A percentile compares a stretch with the other conserved stretches of the same genome.
These are phyloP conservation scores for Eupithecia subumbrata DNA, from an alignment of 2,888 invertebrate genomes.

Conservation along the genomic window DNA sequence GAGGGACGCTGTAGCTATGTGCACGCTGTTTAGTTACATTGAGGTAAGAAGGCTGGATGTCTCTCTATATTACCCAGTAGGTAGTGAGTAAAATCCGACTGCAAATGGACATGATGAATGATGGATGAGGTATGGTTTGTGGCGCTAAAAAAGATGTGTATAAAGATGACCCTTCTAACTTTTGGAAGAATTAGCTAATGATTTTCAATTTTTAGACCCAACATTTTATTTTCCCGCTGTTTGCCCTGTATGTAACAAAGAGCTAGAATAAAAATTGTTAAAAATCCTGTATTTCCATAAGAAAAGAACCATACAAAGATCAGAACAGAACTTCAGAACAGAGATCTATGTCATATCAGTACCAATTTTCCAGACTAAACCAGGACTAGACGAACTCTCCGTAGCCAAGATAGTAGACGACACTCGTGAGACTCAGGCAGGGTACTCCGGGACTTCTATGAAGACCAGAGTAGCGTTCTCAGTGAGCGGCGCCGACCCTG, in stretches of 20 bases:
- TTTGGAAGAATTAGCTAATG: neutral
- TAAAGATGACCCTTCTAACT: neutral
- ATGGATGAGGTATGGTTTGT: neutral
- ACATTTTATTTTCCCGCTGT: neutral
- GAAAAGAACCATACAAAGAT: neutral
- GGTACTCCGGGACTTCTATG: conserved; percentile 91
- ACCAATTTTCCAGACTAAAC: conserved; percentile 63
- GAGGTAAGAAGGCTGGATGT: conserved; percentile 49
- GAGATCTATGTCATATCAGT: neutral
- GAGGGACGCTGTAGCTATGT: conserved; percentile 94
- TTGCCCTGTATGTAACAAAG: neutral
- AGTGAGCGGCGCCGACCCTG: conserved; percentile 93
- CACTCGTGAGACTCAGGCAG: conserved; percentile 89
- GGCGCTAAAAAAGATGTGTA: neutral
- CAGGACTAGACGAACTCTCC: conserved; percentile 87
- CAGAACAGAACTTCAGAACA: neutral
- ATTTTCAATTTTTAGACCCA: neutral
- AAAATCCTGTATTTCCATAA: neutral
- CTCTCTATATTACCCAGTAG: neutral
- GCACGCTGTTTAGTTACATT: conserved; percentile 88
- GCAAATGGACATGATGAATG: neutral
- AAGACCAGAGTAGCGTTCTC: conserved; percentile 95
- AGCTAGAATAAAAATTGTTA: neutral
- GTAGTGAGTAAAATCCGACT: neutral
- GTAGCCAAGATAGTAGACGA: conserved; percentile 88